Evolutionary conservation across 2,797 vertebrate species (phyloP), one percentile per base, ranked within the genome.

Genomic region (Discoglossus pictus): DNA sequence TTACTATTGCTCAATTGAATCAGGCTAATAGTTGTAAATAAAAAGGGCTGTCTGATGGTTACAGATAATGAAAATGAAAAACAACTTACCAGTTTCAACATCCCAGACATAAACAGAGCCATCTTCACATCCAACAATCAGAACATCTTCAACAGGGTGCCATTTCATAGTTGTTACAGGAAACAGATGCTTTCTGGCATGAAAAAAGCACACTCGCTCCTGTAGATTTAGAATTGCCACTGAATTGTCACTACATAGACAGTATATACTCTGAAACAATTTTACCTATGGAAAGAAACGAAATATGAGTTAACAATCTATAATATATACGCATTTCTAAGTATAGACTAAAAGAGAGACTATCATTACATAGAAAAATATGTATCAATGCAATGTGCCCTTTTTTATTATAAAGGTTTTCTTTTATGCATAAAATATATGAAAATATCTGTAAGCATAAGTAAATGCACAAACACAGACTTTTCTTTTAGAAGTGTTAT

Each of bases 71-170:
- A n/a, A n/a, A 48, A 48, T 3, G 9, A 24, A 48, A 48, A 12
- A 24, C 2, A 15, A 50, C 48, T 73, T 84, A 90, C 90, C 90
- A 79, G 88, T 88, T 81, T 91, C 89, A 70, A 85, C 80, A 67
- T 91, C 90, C 90, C 90, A 91, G 64, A 91, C 51, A 55, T 89
- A 91, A 67, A 84, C 80, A 0, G 89, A 88, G 54, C 84, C 80
- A 7, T 90, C 85, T 59, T 85, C 77, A 76, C 90, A 91, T 10
- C 77, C 87, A 60, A 91, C 87, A 51, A 90, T 73, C 25, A 91
- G 60, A 38, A 89, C 79, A 46, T 89, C 86, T 77, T 90, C 86
- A 53, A 74, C 20, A 0, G 82, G 81, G 39, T 86, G 85, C 81
- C 85, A 84, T 53, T 82, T 86, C 34, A 91, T 79, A 12, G 68